Conservation (phyloP, 1,140 invertebrate genomes). For the Callitettix versicolor region DNA sequence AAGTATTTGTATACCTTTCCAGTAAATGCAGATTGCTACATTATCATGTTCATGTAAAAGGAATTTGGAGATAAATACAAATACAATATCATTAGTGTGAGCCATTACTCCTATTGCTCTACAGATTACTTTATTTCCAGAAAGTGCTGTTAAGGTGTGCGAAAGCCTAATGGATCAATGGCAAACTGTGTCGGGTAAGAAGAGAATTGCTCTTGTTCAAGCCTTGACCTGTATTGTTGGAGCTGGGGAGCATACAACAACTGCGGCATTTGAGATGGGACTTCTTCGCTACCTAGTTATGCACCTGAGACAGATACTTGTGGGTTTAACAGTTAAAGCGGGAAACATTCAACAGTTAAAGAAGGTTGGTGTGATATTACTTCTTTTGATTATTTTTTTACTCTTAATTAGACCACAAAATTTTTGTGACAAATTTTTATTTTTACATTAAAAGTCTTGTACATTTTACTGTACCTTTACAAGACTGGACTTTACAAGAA, state of each 20-base stretch:
- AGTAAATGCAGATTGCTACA: too few relatives aligned
- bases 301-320: slow-evolving; percentile 23
- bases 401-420: too few relatives aligned
- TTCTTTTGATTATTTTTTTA: too few relatives aligned
- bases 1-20: not conserved
- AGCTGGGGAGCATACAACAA: slow-evolving; percentile 8
- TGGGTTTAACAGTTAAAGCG: slow-evolving; percentile 39
- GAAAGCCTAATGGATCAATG: not conserved
- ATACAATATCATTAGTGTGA: too few relatives aligned
- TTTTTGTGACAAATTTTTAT: too few relatives aligned
- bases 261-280: slow-evolving; percentile 6
- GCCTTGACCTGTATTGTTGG: slow-evolving; percentile 36
- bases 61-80: too few relatives aligned
- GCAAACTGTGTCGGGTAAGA: not conserved
- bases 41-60: too few relatives aligned
- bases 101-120: not conserved
- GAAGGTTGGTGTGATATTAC: too few relatives aligned
- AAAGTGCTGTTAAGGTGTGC: not conserved
- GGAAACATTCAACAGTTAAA: slow-evolving; percentile 32
- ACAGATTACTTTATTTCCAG: not conserved
- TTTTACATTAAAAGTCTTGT: too few relatives aligned
- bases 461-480: too few relatives aligned
- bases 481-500: too few relatives aligned
- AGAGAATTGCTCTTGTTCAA: slow-evolving; percentile 27
- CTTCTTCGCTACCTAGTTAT: slow-evolving; percentile 10